Evolutionary conservation across 2,113 vertebrate species (phyloP), one percentile per base, ranked within the genome.

Genomic region (Actenoides lindsayi): DNA sequence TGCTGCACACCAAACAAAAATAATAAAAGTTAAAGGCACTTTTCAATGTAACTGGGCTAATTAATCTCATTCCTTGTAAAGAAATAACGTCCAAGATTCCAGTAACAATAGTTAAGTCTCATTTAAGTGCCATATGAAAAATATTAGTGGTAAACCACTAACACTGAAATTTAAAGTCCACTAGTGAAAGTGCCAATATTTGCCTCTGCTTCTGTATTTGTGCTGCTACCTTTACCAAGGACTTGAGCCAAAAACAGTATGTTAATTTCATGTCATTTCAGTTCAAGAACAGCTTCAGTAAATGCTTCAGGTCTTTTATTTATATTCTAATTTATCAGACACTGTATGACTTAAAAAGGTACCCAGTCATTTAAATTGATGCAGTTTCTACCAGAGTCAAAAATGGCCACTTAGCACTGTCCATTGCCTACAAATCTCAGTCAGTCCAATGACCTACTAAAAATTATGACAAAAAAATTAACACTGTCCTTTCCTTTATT

Each of bases 181-280:
- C 5, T 15, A 51, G 18, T 13, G 7, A 51, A 42, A 62, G 7
- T 5, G 6, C 2, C 41, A 64, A 23, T 0, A 1, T n/a, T 41
- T 59, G 7, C 37, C 11, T 41, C 35, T 25, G 5, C 28, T 70
- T 69, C 48, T 53, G 7, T 2, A 41, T 12, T 41, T 13, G 4
- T 5, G 33, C 15, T 35, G 31, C 5, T 25, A 68, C 24, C 7
- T 73, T 64, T 23, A 12, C 12, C 11, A 77, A 28, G 9, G 63
- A 31, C 11, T 13, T 46, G 25, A 73, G 6, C 1, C 19, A 68
- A 70, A 74, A 33, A 2, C 19, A 46, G 4, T 10, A 2, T 8
- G 2, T 53, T 44, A 35, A 81, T 56, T 51, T 17, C 5, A 15
- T 10, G 10, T 21, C 33, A 65, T 3, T 48, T 48, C 35, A 5